Percentiles rank a stretch among this genome's conserved stretches.
These are phyloP conservation scores for Hydrocynus forskahlii DNA, from an alignment of 2,797 vertebrate species.

Conservation along the genomic window DNA sequence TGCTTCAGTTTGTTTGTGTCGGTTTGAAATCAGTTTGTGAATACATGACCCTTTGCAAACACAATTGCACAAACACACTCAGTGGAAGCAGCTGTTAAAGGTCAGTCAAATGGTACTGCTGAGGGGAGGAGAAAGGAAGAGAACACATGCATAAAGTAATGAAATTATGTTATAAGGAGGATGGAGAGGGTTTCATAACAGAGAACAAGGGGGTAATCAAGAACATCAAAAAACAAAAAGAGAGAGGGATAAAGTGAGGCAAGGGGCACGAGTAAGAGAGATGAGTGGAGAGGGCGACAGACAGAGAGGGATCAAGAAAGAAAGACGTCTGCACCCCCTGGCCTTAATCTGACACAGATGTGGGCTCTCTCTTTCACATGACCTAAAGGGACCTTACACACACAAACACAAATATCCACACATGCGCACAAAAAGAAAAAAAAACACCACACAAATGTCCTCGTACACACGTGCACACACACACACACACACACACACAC, in stretches of 20 bases:
- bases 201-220: not conserved
- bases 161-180: not conserved
- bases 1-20: constrained; percentile 27
- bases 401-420: constrained; percentile 33
- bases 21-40: not conserved
- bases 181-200: not conserved
- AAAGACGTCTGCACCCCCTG: constrained; percentile 19
- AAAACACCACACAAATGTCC: constrained; percentile 1
- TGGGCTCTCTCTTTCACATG: constrained; percentile 79
- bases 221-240: not conserved
- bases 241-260: constrained; percentile 1
- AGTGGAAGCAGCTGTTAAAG: constrained; percentile 9
- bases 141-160: not conserved
- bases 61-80: constrained; percentile 16
- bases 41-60: constrained; percentile 35
- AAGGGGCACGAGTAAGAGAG: not conserved
- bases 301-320: not conserved
- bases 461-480: not conserved
- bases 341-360: constrained; percentile 79
- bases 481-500: constrained; percentile 1
- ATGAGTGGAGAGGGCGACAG: not conserved
- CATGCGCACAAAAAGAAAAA: constrained; percentile 25
- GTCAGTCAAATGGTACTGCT: constrained; percentile 8
- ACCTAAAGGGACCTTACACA: constrained; percentile 66
- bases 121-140: not conserved